A percentile compares a stretch with the other conserved stretches of the same genome.
Conservation (phyloP, 2,888 invertebrate species). For the Hypena proboscidalis region DNA sequence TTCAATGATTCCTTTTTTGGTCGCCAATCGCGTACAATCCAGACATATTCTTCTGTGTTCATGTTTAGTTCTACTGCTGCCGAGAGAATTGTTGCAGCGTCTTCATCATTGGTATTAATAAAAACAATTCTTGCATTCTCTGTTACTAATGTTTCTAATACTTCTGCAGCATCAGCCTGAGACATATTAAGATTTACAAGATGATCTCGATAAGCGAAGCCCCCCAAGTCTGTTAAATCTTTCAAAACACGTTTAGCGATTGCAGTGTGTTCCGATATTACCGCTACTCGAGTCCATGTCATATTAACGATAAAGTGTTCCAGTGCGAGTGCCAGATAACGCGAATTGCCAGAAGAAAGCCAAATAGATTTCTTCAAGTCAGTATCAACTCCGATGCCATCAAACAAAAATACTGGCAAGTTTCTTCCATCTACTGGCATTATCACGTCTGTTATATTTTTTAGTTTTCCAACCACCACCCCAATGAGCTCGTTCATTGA, state of each 20-base stretch:
- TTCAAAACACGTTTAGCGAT: not conserved
- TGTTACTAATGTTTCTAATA: not conserved
- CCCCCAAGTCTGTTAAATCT: not conserved
- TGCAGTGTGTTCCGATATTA: conserved; percentile 8
- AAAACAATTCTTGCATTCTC: conserved; percentile 12
- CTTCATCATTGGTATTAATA: conserved; percentile 8
- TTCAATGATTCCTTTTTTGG: not conserved
- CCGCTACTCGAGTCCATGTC: conserved; percentile 10
- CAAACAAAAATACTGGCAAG: conserved; percentile 8
- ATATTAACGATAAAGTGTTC: not conserved
- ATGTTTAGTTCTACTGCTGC: conserved; percentile 7
- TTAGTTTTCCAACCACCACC: conserved; percentile 7
- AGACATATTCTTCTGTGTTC: conserved; percentile 5
- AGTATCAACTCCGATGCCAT: not conserved
- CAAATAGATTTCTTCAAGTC: conserved; percentile 5
- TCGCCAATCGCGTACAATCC: conserved; percentile 13
- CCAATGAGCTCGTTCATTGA: too few species aligned
- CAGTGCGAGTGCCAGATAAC: conserved; percentile 7
- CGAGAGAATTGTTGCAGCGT: conserved; percentile 4
- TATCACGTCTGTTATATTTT: not conserved
- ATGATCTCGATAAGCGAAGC: conserved; percentile 2
- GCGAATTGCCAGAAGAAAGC: conserved; percentile 2
- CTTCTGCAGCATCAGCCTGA: not conserved
- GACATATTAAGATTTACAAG: conserved; percentile 1
- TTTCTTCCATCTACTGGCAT: not conserved